These are phyloP conservation scores for Ciconia stormi DNA, from an alignment of 2,113 vertebrate genomes.

Conservation along the genomic window DNA sequence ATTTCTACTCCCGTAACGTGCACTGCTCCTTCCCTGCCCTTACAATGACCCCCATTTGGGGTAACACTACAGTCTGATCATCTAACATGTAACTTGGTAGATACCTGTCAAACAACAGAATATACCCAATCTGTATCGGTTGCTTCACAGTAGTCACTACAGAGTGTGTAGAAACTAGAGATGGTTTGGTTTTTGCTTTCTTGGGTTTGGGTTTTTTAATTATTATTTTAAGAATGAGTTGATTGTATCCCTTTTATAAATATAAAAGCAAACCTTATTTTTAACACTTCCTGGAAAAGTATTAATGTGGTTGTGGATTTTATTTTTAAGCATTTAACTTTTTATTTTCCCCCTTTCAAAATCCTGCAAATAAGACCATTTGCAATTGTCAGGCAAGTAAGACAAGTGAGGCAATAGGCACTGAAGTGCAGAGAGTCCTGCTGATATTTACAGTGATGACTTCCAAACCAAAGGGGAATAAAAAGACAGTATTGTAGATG, in stretches of 20 bases:
- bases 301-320: slow-evolving; percentile 70
- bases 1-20: slow-evolving; percentile 67
- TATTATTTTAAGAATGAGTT: slow-evolving; percentile 74
- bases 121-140: slow-evolving; percentile 72
- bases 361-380: slow-evolving; percentile 70
- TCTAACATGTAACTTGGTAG: slow-evolving; percentile 79
- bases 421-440: slow-evolving; percentile 71
- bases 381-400: slow-evolving; percentile 71
- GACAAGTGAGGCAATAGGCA: slow-evolving; percentile 73
- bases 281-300: slow-evolving; percentile 74
- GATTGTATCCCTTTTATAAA: slow-evolving; percentile 76
- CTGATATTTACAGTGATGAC: slow-evolving; percentile 67
- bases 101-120: slow-evolving; percentile 74
- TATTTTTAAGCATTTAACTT: slow-evolving; percentile 67
- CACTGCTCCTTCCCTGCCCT: slow-evolving; percentile 67
- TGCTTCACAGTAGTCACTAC: slow-evolving; percentile 73
- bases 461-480: slow-evolving; percentile 81
- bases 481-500: slow-evolving; percentile 70
- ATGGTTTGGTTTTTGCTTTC: neutral
- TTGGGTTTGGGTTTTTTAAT: slow-evolving; percentile 35
- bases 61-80: slow-evolving; percentile 75
- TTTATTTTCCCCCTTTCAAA: slow-evolving; percentile 60
- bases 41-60: slow-evolving; percentile 63
- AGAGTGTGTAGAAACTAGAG: slow-evolving; percentile 75
- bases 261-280: slow-evolving; percentile 72